Percentiles rank a stretch among this genome's conserved stretches.
Evolutionary conservation across 1,140 invertebrate species (phyloP).

Genomic region (Odontomachus brunneus): DNA sequence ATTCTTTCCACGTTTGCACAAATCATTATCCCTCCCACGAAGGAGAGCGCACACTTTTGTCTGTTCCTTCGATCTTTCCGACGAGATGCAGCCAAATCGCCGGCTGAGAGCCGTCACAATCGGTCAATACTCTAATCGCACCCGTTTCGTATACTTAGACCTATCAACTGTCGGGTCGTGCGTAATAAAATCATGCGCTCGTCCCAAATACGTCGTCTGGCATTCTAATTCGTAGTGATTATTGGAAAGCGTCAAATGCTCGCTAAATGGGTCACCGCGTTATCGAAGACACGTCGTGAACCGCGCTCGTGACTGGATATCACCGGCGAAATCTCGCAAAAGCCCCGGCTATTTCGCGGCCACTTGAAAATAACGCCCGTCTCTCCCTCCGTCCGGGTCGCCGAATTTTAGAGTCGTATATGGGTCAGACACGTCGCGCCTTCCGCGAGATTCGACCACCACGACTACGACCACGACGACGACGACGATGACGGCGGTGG

Average conservation of each 20-base stretch:
- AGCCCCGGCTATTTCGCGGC: conserved; percentile 36
- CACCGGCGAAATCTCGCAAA: conserved; percentile 31
- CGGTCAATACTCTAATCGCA: conserved; percentile 25
- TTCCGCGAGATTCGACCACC: conserved; percentile 29
- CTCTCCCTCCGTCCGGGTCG: conserved; percentile 8
- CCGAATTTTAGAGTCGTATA: neutral
- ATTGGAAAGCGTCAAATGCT: conserved; percentile 60
- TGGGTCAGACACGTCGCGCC: conserved; percentile 34
- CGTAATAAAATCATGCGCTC: conserved; percentile 44
- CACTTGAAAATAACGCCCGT: conserved; percentile 43
- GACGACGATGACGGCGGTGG: no score
- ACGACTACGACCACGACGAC: no score
- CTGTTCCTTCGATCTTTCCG: neutral
- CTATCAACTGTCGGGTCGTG: conserved; percentile 1
- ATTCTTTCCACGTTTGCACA: neutral
- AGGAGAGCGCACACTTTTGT: neutral
- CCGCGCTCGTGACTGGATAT: conserved; percentile 6
- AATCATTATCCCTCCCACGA: neutral
- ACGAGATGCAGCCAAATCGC: neutral
- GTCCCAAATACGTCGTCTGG: conserved; percentile 46
- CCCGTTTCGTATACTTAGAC: conserved; percentile 15
- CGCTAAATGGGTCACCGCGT: conserved; percentile 60
- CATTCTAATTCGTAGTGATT: conserved; percentile 51
- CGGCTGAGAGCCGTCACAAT: neutral
- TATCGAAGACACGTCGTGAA: conserved; percentile 38